These are phyloP conservation scores for Eristalis pertinax DNA, from an alignment of 2,888 invertebrate genomes.

Conservation along the genomic window DNA sequence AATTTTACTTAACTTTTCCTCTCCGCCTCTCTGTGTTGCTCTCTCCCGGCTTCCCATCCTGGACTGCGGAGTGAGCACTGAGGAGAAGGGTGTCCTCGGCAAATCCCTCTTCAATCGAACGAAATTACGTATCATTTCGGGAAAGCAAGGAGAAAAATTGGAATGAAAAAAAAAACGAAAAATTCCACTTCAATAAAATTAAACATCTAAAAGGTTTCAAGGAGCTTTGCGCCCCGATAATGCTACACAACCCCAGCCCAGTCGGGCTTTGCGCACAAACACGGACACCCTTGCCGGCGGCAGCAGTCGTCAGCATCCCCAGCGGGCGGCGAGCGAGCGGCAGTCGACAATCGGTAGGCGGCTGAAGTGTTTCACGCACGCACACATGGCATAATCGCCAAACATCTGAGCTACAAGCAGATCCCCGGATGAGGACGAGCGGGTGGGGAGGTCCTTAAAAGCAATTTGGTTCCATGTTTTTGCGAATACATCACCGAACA, in stretches of 20 bases:
- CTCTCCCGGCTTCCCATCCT: too few relatives aligned
- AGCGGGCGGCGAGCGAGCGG: background rate
- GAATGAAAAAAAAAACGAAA: constrained; percentile 1
- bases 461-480: constrained; percentile 40
- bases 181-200: constrained; percentile 47
- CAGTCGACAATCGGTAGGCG: background rate
- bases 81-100: background rate
- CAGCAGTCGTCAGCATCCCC: background rate
- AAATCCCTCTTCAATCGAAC: background rate
- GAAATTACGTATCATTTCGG: constrained; percentile 35
- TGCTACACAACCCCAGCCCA: background rate
- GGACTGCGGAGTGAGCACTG: background rate
- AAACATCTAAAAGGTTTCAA: constrained; percentile 30
- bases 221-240: constrained; percentile 21
- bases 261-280: too few relatives aligned
- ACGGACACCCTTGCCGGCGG: constrained; percentile 7
- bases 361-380: background rate
- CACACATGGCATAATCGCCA: constrained; percentile 28
- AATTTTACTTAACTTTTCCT: constrained; percentile 6
- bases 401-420: constrained; percentile 31
- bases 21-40: background rate
- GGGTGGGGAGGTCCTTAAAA: constrained; percentile 22
- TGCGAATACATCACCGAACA: constrained; percentile 28
- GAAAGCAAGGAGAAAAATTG: constrained; percentile 5
- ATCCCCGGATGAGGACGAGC: background rate